These are phyloP conservation scores for Macrotrachela quadricornifera DNA, from an alignment of 1,140 invertebrate genomes.

Conservation along the genomic window DNA sequence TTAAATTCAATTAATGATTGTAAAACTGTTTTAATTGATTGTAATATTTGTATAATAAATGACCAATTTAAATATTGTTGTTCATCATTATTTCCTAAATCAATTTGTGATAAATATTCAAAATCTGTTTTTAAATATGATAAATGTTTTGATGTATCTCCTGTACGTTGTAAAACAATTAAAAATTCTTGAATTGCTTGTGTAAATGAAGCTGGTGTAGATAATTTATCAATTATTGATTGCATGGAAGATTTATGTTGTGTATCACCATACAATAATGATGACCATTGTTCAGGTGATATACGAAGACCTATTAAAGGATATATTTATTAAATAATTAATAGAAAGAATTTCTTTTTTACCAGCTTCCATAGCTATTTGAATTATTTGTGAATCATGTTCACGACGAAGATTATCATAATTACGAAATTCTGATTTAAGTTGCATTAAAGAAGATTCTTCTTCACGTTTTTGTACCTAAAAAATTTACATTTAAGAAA, in stretches of 20 bases:
- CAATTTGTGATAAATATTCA: too few species aligned
- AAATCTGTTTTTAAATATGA: too few species aligned
- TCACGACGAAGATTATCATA: constrained; percentile 76
- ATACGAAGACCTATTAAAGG: constrained; percentile 43
- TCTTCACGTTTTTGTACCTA: constrained; percentile 85
- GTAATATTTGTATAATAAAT: too few species aligned
- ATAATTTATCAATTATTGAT: constrained; percentile 59
- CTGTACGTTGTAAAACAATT: too few species aligned
- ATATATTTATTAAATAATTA: too few species aligned
- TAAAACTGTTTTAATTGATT: too few species aligned
- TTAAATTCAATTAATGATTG: too few species aligned
- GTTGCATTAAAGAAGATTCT: constrained; percentile 90
- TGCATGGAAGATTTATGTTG: constrained; percentile 95
- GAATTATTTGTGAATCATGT: constrained; percentile 67
- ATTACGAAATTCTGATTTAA: constrained; percentile 86
- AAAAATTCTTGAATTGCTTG: too few species aligned
- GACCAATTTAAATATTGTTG: too few species aligned
- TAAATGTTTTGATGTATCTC: too few species aligned
- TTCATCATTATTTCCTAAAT: too few species aligned
- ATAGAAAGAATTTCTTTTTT: background rate
- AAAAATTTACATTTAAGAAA: background rate
- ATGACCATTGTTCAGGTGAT: constrained; percentile 92
- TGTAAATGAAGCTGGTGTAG: too few species aligned
- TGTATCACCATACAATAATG: constrained; percentile 77
- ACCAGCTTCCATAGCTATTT: constrained; percentile 83